These are phyloP conservation scores for Drosophila virilis DNA, from an alignment of 1,140 invertebrate genomes.

Conservation along the genomic window DNA sequence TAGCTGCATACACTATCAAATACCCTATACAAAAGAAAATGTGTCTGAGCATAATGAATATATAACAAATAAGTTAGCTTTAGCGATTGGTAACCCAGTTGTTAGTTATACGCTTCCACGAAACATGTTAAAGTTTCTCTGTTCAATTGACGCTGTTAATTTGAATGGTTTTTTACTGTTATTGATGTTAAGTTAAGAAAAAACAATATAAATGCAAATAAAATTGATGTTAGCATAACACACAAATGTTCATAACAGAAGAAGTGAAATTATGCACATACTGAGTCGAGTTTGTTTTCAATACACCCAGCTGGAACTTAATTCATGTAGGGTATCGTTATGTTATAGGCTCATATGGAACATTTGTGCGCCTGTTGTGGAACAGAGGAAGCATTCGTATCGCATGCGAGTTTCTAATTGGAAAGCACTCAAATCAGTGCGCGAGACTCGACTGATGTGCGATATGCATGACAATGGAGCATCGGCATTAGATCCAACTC, in stretches of 20 bases:
- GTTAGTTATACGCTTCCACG: no score
- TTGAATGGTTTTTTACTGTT: no score
- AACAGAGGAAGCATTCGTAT: slow-evolving; percentile 35
- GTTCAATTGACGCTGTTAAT: no score
- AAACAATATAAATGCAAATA: neutral
- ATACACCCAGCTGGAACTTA: slow-evolving; percentile 1
- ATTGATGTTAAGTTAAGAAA: no score
- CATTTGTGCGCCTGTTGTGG: slow-evolving; percentile 19
- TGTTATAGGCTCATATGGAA: slow-evolving; percentile 18
- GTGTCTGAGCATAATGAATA: neutral
- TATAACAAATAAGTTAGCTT: no score
- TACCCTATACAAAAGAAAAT: neutral
- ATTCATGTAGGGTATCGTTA: slow-evolving; percentile 10
- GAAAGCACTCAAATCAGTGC: slow-evolving; percentile 74
- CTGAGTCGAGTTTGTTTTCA: neutral
- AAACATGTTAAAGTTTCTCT: no score
- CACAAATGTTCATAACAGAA: neutral
- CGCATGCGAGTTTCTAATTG: slow-evolving; percentile 66
- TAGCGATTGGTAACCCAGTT: no score
- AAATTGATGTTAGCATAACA: neutral
- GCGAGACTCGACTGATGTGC: slow-evolving; percentile 40
- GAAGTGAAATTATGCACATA: neutral
- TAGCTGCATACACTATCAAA: neutral
- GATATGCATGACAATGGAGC: slow-evolving; percentile 61
- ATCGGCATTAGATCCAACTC: slow-evolving; percentile 8